Evolutionary conservation across 2,113 vertebrate species (phyloP), one percentile per base, ranked within the genome.

Genomic region (Eubucco bourcierii): DNA sequence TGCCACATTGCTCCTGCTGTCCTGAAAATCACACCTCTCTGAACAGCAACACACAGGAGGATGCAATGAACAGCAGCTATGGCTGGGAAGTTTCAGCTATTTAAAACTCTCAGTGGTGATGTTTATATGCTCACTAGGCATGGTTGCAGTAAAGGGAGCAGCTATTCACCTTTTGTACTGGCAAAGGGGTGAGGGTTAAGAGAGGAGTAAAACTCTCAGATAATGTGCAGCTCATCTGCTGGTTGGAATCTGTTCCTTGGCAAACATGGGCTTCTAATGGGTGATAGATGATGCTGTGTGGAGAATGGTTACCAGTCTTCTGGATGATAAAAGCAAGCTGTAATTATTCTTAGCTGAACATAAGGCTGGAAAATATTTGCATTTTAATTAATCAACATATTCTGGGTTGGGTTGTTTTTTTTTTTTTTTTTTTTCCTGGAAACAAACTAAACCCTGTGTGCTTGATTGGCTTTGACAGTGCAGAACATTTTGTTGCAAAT

Each of bases 301-400:
- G 74, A 66, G 75, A 88, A 61, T 29, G 72, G 61, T 61, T 85
- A 79, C 83, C 46, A 29, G 80, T 79, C 78, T 81, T 65, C 33
- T 85, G 90, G 78, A 59, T 93, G 39, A 61, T 65, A 65, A 41
- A 80, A 70, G 33, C 0, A 1, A 94, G 73, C 76, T 72, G 74
- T 87, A 84, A 87, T 92, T 89, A 90, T 80, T 84, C 80, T 87
- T 84, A 91, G 80, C 72, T 84, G 94, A 95, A 73, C 89, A 91
- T 95, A 95, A 93, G 95, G 87, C 80, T 94, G 85, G 64, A 34
- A 90, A 93, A 88, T 82, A 92, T 59, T 94, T 96, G 84, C 82
- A 47, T 93, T 91, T 93, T 93, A 96, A 94, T 95, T 93, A 93
- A 86, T 95, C 81, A 58, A 15, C 10, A 3, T 63, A 9, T n/a